Evolutionary conservation across 2,113 vertebrate genomes (phyloP), one percentile per base, ranked within the genome.

Genomic region (Gambusia affinis): DNA sequence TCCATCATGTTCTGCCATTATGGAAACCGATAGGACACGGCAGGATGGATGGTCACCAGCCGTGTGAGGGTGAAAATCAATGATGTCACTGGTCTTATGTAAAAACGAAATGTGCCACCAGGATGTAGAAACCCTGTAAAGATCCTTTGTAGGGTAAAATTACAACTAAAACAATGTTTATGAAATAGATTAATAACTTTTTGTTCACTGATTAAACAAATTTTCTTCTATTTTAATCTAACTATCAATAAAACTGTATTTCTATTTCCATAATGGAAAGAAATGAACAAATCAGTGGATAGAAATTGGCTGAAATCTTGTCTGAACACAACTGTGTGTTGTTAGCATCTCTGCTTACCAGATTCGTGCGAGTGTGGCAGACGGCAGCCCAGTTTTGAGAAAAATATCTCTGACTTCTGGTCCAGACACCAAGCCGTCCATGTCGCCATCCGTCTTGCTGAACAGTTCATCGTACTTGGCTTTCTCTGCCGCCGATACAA

Each of bases 391-490:
- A 0, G 98, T 99, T 89, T 98, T 98, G 65, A 99, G 89, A 89
- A 99, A 99, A 6, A 99, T 96, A 76, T 99, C 97, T 92, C 94
- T 95, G 79, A 97, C 97, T 92, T 99, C 98, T 57, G 96, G 90
- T 67, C 98, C 98, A 71, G 98, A 99, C 68, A 99, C 97, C 81
- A 97, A 96, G n/a, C 97, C 97, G 68, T 99, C 98, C 96, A 96
- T 95, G 90, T 99, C 98, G 35, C 94, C 93, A 76, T 99, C 98
- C 22, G 96, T 98, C 94, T 97, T 98, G 76, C 89, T 87, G 90
- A 99, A 99, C 70, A 98, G 93, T 76, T 99, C 97, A 78, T 99
- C 97, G 8, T 97, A 99, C 88, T 97, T 99, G 65, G 95, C 91
- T 92, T 97, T 98, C 88, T 99, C 98, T 83, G 93, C 92, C 86